A percentile compares a stretch with the other conserved stretches of the same genome.
Conservation (phyloP, 2,888 invertebrate species). For the Erebia palarica region DNA sequence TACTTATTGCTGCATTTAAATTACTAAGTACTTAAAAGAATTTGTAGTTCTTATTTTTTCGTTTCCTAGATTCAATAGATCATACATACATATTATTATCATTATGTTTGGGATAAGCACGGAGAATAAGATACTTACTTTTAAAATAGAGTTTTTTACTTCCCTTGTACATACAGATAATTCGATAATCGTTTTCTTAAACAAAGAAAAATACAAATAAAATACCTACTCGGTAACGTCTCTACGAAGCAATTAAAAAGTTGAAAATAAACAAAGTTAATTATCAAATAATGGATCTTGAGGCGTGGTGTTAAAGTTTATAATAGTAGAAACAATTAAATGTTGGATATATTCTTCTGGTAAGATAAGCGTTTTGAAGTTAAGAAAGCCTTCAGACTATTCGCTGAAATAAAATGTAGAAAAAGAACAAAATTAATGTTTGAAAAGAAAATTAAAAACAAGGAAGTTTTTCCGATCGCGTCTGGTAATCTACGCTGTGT, state of each 20-base stretch:
- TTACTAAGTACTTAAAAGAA: too few species aligned
- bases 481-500: slow-evolving; percentile 77
- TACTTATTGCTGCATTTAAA: not conserved
- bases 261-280: slow-evolving; percentile 56
- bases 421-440: slow-evolving; percentile 70
- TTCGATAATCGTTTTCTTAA: slow-evolving; percentile 45
- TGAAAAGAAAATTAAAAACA: slow-evolving; percentile 82
- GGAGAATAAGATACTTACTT: not conserved
- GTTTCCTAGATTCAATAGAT: not conserved
- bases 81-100: not conserved
- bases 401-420: slow-evolving; percentile 75
- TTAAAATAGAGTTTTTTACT: not conserved
- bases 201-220: slow-evolving; percentile 51
- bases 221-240: slow-evolving; percentile 53
- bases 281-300: slow-evolving; percentile 61
- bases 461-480: slow-evolving; percentile 79
- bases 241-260: slow-evolving; percentile 72
- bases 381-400: slow-evolving; percentile 75
- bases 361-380: slow-evolving; percentile 73
- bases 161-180: slow-evolving; percentile 24
- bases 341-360: slow-evolving; percentile 58
- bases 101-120: not conserved
- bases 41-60: not conserved
- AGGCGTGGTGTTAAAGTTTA: slow-evolving; percentile 56
- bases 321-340: slow-evolving; percentile 51